These are phyloP conservation scores for Acholoe squamosa DNA, from an alignment of 2,888 invertebrate species.

Conservation along the genomic window DNA sequence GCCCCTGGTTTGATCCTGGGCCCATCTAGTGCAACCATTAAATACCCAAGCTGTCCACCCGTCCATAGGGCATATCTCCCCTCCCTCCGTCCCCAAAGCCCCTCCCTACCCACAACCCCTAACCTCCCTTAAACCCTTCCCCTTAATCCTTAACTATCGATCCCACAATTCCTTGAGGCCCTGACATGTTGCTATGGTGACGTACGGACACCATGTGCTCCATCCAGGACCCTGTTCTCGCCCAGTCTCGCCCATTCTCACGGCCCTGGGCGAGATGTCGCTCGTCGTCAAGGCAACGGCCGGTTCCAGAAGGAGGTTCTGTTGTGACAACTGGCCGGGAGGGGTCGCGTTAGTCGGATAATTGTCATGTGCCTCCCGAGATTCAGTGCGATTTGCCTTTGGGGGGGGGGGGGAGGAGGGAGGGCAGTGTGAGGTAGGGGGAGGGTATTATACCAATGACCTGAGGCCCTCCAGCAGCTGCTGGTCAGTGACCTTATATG, in stretches of 20 bases:
- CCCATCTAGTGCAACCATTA: too few relatives aligned
- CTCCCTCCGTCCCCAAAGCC: background rate
- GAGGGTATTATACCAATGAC: too few relatives aligned
- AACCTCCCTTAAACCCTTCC: background rate
- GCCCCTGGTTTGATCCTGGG: too few relatives aligned
- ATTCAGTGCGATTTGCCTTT: background rate
- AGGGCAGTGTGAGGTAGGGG: background rate
- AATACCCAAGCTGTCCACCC: too few relatives aligned
- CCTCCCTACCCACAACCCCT: background rate
- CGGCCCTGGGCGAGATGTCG: slow-evolving; percentile 26
- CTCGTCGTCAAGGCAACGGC: background rate
- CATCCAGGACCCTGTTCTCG: background rate
- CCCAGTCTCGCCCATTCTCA: slow-evolving; percentile 6
- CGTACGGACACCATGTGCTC: background rate
- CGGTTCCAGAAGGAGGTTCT: slow-evolving; percentile 11
- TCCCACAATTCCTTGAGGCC: background rate
- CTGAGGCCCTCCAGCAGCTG: too few relatives aligned
- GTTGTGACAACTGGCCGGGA: slow-evolving; percentile 32
- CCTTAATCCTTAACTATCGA: background rate
- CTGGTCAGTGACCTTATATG: too few relatives aligned
- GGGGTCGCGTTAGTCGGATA: background rate
- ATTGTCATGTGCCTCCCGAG: background rate
- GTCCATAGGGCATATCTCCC: too few relatives aligned
- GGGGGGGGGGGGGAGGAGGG: background rate
- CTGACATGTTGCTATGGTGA: background rate